These are phyloP conservation scores for Danio albolineatus DNA, from an alignment of 2,797 vertebrate genomes.

Conservation along the genomic window DNA sequence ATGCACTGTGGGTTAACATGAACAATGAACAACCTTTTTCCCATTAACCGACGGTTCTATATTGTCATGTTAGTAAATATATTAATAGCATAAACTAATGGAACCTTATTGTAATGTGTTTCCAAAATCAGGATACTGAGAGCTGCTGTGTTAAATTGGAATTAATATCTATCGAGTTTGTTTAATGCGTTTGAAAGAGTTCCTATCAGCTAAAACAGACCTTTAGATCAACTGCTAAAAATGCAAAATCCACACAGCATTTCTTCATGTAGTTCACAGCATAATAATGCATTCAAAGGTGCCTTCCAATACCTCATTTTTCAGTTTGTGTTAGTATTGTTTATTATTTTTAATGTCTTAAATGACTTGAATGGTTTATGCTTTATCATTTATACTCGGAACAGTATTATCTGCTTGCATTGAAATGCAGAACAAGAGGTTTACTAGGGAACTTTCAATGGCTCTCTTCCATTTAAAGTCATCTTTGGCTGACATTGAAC, in stretches of 20 bases:
- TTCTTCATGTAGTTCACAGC: constrained; percentile 27
- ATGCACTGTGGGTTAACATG: too few relatives aligned
- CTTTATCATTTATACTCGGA: neutral
- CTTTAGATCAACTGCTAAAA: constrained; percentile 23
- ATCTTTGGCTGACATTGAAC: constrained; percentile 9
- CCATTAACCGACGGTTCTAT: too few relatives aligned
- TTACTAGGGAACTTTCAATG: neutral
- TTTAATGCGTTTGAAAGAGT: constrained; percentile 8
- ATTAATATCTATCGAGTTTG: constrained; percentile 35
- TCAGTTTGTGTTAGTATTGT: neutral
- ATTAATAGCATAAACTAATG: too few relatives aligned
- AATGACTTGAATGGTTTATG: neutral
- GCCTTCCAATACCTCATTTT: constrained; percentile 36
- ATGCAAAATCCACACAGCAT: constrained; percentile 17
- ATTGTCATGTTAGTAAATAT: too few relatives aligned
- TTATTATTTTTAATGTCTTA: neutral
- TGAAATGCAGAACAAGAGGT: neutral
- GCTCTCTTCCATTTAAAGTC: neutral
- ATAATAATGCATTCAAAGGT: constrained; percentile 45
- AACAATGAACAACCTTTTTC: too few relatives aligned
- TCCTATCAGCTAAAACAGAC: constrained; percentile 2
- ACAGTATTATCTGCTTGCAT: neutral
- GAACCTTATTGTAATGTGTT: too few relatives aligned
- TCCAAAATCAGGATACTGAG: neutral
- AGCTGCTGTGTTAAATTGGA: constrained; percentile 41